Evolutionary conservation across 2,888 invertebrate genomes (phyloP).

Genomic region (Cyclophora albipunctata): DNA sequence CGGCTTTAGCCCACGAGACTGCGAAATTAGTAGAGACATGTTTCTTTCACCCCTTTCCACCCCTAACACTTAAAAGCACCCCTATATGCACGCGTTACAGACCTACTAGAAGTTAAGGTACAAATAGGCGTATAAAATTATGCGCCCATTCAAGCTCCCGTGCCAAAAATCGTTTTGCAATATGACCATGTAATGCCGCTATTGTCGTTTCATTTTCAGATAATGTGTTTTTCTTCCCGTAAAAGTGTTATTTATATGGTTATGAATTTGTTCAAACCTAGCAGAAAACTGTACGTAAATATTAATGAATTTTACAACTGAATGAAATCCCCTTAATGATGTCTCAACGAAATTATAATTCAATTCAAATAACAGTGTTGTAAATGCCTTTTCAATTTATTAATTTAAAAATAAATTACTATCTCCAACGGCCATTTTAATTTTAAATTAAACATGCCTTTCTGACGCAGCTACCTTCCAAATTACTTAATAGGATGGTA

Average conservation of each 20-base stretch:
- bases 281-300: background rate
- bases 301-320: too few species aligned
- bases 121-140: conserved; percentile 15
- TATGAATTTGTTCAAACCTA: conserved; percentile 9
- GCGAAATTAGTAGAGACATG: conserved; percentile 55
- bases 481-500: conserved; percentile 8
- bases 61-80: conserved; percentile 2
- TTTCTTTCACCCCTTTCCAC: conserved; percentile 24
- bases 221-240: too few species aligned
- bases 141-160: conserved; percentile 13
- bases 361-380: too few species aligned
- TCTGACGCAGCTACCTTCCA: background rate
- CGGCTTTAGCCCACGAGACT: conserved; percentile 47
- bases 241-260: too few species aligned
- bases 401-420: background rate
- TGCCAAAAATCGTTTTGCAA: conserved; percentile 18
- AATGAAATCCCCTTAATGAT: too few species aligned
- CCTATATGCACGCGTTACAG: conserved; percentile 21
- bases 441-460: background rate
- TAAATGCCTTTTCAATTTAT: background rate
- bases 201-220: conserved; percentile 13
- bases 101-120: conserved; percentile 17
- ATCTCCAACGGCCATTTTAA: background rate
- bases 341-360: too few species aligned
- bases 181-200: conserved; percentile 11